These are phyloP conservation scores for Lycaena phlaeas DNA, from an alignment of 2,888 invertebrate species.

Conservation along the genomic window DNA sequence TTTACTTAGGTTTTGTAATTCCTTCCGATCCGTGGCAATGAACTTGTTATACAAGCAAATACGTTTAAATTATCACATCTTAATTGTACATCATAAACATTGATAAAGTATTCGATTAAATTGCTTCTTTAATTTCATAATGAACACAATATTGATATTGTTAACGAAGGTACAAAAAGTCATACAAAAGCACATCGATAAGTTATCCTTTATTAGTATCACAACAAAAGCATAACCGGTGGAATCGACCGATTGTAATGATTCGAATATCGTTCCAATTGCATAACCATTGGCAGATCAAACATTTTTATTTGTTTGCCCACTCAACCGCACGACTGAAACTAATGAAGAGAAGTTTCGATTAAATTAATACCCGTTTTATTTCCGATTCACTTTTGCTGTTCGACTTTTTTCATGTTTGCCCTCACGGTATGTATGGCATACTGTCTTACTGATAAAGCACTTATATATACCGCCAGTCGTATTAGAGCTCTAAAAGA, in stretches of 20 bases:
- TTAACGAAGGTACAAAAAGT: slow-evolving; percentile 20
- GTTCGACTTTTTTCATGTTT: slow-evolving; percentile 35
- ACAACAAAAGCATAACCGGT: slow-evolving; percentile 30
- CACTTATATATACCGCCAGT: too few species aligned
- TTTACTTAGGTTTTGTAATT: too few species aligned
- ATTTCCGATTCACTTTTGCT: slow-evolving; percentile 43
- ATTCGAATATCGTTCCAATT: slow-evolving; percentile 54
- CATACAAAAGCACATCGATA: slow-evolving; percentile 14
- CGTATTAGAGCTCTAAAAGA: too few species aligned
- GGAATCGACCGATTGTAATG: slow-evolving; percentile 43
- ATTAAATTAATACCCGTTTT: slow-evolving; percentile 63
- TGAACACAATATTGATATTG: too few species aligned
- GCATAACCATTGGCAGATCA: slow-evolving; percentile 57
- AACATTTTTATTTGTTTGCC: slow-evolving; percentile 68
- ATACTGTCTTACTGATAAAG: too few species aligned
- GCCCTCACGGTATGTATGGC: slow-evolving; percentile 1
- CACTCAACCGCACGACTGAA: slow-evolving; percentile 59
- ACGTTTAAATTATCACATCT: too few species aligned
- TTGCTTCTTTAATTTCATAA: too few species aligned
- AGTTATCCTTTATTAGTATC: slow-evolving; percentile 21
- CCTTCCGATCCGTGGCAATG: too few species aligned
- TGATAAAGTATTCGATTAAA: too few species aligned
- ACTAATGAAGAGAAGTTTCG: slow-evolving; percentile 67
- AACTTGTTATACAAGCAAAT: too few species aligned
- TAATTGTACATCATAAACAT: too few species aligned